Base-by-base conservation (phyloP, 1,140 invertebrate genomes). In the Charaxes varanes region DNA sequence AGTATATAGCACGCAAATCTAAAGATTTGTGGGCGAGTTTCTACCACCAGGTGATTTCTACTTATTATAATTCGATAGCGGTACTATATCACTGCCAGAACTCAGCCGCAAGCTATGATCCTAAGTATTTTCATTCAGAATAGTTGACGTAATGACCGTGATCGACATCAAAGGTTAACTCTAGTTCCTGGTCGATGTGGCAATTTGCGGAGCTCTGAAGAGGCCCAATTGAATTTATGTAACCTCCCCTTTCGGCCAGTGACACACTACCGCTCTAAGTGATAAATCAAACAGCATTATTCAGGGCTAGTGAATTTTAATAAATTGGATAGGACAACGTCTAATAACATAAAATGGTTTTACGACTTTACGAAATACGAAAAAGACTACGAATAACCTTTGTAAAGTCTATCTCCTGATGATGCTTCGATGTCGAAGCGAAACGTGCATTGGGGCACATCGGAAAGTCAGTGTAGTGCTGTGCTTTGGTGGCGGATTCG, bases 181-280 rank as follows among this genome's bases (percentile, higher is more conserved):
- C 32, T 51, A 53, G 40, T 64, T 45, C 44, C 58, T 63, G 61
- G 57, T 45, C 43, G 56, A 55, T 50, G 52, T 58, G 65, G 63
- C 63, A 72, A 76, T 76, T 76, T 68, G 68, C 55, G 58, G 41
- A 53, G 48, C 59, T 60, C 62, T 62, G 61, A 67, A 59, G 62
- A 59, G 53, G 52, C 49, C 51, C 58, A 72, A 76, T 72, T 68
- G 63, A 76, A 70, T 76, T 76, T 64, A 70, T 72, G 68, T 70
- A 62, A 73, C 66, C 65, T 59, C 56, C 42, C 51, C 57, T 70
- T 64, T 40, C 53, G 30, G 52, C 46, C 41, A 15, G 21, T 15
- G 17, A 58, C 51, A 60, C 42, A 69, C 57, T 10, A 56, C 7
- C 8, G 10, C 2, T 11, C 6, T 3, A 11, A 7, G 3, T 18